phyloP scores from a whole-genome alignment of 1,140 invertebrate genomes.

The Eriocheir sinensis region DNA sequence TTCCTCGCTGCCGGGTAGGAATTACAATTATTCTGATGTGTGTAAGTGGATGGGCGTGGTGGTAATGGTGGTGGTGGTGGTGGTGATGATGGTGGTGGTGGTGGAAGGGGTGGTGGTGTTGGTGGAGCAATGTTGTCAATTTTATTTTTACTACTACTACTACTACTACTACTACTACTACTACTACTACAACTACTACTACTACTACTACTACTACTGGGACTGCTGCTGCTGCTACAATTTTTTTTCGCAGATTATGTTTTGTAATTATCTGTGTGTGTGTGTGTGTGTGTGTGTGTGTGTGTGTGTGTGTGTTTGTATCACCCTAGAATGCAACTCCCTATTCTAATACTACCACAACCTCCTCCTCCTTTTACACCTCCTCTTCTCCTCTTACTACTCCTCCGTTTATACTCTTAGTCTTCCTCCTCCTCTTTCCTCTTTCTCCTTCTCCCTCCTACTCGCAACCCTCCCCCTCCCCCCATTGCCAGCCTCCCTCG shows the following conservation, averaged over 20 bases:
- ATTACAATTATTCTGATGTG: not conserved
- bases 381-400: no score
- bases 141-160: not conserved
- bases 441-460: conserved; percentile 22
- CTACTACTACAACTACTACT: conserved; percentile 1
- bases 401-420: no score
- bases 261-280: not conserved
- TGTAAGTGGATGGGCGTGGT: not conserved
- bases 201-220: not conserved
- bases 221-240: not conserved
- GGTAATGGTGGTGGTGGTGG: not conserved
- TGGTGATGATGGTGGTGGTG: not conserved
- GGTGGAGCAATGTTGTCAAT: not conserved
- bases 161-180: not conserved
- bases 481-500: not conserved
- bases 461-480: not conserved
- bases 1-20: not conserved
- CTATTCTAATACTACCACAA: no score
- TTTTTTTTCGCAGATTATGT: not conserved
- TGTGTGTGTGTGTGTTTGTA: no score
- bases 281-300: no score
- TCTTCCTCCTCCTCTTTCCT: not conserved
- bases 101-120: not conserved
- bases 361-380: no score
- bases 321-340: no score